Evolutionary conservation across 2,888 invertebrate genomes (phyloP).

Genomic region (Sisyra nigra): DNA sequence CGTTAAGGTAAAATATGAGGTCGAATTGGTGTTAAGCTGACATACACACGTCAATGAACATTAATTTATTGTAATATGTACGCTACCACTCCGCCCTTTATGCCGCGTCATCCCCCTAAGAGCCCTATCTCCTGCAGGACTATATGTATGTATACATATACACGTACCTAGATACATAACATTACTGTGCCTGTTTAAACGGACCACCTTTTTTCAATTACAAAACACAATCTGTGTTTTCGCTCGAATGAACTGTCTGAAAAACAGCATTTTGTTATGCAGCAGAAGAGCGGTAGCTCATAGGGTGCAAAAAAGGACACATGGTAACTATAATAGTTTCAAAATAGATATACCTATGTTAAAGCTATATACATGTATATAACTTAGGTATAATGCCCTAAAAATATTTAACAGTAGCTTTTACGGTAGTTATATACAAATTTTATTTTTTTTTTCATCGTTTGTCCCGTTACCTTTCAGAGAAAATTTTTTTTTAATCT

Average conservation of each 20-base stretch:
- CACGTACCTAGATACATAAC: too few relatives aligned
- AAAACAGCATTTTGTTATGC: constrained; percentile 6
- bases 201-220: constrained; percentile 10
- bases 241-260: constrained; percentile 8
- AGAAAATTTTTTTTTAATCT: too few relatives aligned
- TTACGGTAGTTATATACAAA: too few relatives aligned
- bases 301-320: neutral
- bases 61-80: constrained; percentile 24
- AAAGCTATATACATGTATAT: neutral
- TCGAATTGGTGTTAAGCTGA: constrained; percentile 6
- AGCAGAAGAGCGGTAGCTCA: neutral
- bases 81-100: constrained; percentile 12
- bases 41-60: constrained; percentile 22
- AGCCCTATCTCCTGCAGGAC: too few relatives aligned
- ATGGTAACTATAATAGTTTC: neutral
- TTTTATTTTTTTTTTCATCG: too few relatives aligned
- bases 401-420: too few relatives aligned
- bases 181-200: neutral
- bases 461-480: too few relatives aligned
- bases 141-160: too few relatives aligned
- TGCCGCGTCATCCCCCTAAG: neutral
- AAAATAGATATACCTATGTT: neutral
- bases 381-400: too few relatives aligned
- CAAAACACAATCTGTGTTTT: constrained; percentile 9
- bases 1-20: constrained; percentile 1